Evolutionary conservation across 2,888 invertebrate species (phyloP), one percentile per base, ranked within the genome.

Genomic region (Nephrocerus scutellatus): DNA sequence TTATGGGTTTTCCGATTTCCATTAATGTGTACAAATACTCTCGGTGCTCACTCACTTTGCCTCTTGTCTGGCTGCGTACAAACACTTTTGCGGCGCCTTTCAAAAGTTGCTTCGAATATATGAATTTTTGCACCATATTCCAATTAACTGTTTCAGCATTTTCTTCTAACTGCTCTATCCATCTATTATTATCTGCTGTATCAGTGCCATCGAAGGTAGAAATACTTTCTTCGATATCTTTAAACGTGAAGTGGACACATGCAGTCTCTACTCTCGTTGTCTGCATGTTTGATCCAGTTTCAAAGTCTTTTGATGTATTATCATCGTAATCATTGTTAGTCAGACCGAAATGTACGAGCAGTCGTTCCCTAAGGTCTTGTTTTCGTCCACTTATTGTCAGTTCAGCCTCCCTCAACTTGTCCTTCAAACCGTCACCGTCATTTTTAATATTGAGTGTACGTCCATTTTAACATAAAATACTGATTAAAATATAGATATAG

Each of bases 71-170:
- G 16, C 22, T 25, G 10, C 25, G 14, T 10, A 24, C 16, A 31
- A 19, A 31, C 1, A 38, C 13, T 15, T 30, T 38, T n/a, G 30
- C 37, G 3, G 37, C 37, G 13, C 37, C 37, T 19, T 25, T 7
- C 8, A 38, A 9, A 3, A 38, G 14, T 31, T 38, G 31, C 19
- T 38, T 38, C 8, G 25, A 25, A 19, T 38, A 38, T 20, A 38
- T 31, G 12, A 38, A 38, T 19, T 25, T 23, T n/a, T 31, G 37
- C 8, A 38, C 9, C 5, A 31, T 31, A 4, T 31, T 38, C 37
- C 37, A 38, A 10, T 12, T 5, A 4, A 38, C 37, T 4, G 31
- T 29, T n/a, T 12, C 6, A 2, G 37, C 37, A 13, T 28, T 29
- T 13, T 14, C 36, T 5, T 36, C 29, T 9, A 36, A 28, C 13